Evolutionary conservation across 2,888 invertebrate genomes (phyloP), one percentile per base, ranked within the genome.

Genomic region (Nomada lathburiana): DNA sequence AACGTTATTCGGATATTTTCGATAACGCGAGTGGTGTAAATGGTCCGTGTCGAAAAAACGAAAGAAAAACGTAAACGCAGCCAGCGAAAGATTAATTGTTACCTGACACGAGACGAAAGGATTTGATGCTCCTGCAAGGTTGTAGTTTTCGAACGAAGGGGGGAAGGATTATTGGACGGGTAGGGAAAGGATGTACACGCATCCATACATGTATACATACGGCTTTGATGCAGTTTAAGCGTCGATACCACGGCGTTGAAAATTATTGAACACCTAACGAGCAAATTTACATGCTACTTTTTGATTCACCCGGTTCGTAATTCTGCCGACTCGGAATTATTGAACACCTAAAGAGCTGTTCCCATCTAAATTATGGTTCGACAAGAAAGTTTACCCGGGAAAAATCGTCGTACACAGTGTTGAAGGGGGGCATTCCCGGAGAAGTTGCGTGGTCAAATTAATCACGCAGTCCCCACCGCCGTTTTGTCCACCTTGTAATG

Each of bases 201-300:
- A 13, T 36, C 36, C 7, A 16, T 16, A 47, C 13, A 47, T 16
- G 50, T 18, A 7, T 63, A 20, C 72, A 55, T 73, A 55, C 65
- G 47, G 65, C 65, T 44, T 73, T 57, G 72, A 72, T 65, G 72
- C 29, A n/a, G 20, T 16, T 55, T 20, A 50, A 50, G 10, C 20
- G 5, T 36, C 36, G 29, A 44, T 26, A 13, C 20, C 63, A 16
- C 53, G 42, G 10, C 13, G 55, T 52, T n/a, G 55, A 57, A 36
- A 73, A 73, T 73, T 73, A 73, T 73, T 65, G 73, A 57, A 73
- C 67, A 73, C 36, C 73, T 36, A 23, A 55, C 29, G 29, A 47
- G 57, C 29, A 65, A 67, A 57, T 65, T 65, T 73, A 57, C 65
- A 57, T 36, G 73, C 65, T 36, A 57, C 29, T 65, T 73, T 73